phyloP scores from a whole-genome alignment of 2,113 vertebrate species.

The Mesembrinibis cayennensis region DNA sequence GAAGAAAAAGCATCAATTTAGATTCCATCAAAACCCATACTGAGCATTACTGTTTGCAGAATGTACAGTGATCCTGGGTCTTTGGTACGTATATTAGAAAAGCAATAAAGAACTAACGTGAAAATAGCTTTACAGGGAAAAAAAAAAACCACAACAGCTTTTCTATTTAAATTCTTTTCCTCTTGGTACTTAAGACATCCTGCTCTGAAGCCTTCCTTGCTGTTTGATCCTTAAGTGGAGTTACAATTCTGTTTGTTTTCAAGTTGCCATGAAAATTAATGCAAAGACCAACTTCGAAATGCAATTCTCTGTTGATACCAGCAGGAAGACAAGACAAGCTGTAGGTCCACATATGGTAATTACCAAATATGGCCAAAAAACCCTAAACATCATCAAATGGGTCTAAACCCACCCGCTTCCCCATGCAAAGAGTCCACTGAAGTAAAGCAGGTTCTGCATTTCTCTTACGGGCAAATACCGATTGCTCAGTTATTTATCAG shows the following conservation, averaged over 20 bases:
- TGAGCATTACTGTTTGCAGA: not conserved
- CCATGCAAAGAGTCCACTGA: not conserved
- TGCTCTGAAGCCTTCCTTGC: not conserved
- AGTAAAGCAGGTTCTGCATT: not conserved
- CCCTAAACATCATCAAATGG: not conserved
- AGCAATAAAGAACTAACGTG: not conserved
- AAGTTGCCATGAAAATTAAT: conserved; percentile 45
- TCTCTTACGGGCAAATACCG: not conserved
- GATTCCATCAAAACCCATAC: not conserved
- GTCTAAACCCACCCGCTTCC: not conserved
- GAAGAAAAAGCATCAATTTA: not conserved
- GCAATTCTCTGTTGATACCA: not conserved
- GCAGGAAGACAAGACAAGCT: not conserved
- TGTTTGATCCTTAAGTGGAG: not conserved
- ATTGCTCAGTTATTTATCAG: conserved; percentile 32
- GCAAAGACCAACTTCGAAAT: conserved; percentile 10
- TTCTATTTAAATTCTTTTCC: not conserved
- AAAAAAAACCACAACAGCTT: not conserved
- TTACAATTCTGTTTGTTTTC: not conserved
- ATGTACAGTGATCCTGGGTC: accelerated
- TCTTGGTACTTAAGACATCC: not conserved
- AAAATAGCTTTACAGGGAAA: not conserved
- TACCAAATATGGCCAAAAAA: conserved; percentile 44
- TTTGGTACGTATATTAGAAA: not conserved
- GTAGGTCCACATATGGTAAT: not conserved